These are phyloP conservation scores for Aphyosemion australe DNA, from an alignment of 2,113 vertebrate species.

Conservation along the genomic window DNA sequence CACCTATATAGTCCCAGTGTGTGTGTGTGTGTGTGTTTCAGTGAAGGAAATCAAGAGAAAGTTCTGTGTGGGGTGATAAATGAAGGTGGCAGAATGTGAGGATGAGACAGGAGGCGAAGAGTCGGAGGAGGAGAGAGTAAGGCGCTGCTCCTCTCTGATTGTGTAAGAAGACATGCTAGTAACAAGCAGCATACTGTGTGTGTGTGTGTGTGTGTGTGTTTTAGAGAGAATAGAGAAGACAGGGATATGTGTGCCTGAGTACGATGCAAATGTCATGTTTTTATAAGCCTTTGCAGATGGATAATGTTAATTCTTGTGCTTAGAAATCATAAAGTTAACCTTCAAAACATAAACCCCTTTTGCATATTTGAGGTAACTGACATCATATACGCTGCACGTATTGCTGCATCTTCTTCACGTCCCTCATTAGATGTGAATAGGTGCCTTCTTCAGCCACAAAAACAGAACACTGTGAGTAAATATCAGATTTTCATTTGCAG, in stretches of 20 bases:
- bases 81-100: constrained; percentile 10
- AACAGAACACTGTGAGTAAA: constrained; percentile 8
- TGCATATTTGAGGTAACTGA: constrained; percentile 27
- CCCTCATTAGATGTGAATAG: constrained; percentile 17
- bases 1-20: neutral
- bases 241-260: constrained; percentile 3
- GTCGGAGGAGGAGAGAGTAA: constrained; percentile 14
- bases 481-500: constrained; percentile 27
- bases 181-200: constrained; percentile 16
- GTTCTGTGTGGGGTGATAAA: constrained; percentile 24
- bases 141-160: constrained; percentile 18
- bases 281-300: constrained; percentile 40
- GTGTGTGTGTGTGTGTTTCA: neutral
- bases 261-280: constrained; percentile 48
- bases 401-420: constrained; percentile 7
- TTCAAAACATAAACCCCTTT: constrained; percentile 21
- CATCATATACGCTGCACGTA: neutral
- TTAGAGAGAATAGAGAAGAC: constrained; percentile 5
- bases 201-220: constrained; percentile 7
- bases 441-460: constrained; percentile 8
- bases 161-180: constrained; percentile 14
- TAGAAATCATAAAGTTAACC: constrained; percentile 48
- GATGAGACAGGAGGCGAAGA: constrained; percentile 12
- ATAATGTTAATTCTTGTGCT: constrained; percentile 30
- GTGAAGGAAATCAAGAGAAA: constrained; percentile 5